Evolutionary conservation across 2,113 vertebrate genomes (phyloP).

Genomic region (Rhabdomys dilectus): DNA sequence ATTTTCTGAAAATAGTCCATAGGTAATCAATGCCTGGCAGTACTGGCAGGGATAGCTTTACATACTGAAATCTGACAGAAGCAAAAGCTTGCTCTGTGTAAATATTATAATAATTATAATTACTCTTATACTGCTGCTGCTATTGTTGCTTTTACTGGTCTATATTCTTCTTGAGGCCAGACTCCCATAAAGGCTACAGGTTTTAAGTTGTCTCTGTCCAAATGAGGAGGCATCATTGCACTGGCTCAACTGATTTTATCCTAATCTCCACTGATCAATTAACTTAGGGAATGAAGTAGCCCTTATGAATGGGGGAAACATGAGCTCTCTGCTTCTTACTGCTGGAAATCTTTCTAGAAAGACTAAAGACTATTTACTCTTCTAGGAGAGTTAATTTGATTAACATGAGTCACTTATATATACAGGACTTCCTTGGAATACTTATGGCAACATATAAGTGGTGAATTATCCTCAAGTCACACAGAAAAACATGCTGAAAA

Average conservation of each 20-base stretch:
- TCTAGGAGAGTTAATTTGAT: slow-evolving; percentile 48
- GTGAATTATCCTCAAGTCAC: slow-evolving; percentile 43
- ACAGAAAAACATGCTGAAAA: slow-evolving; percentile 43
- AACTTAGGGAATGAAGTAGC: slow-evolving; percentile 42
- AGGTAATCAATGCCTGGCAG: slow-evolving; percentile 47
- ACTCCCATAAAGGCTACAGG: slow-evolving; percentile 36
- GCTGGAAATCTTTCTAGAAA: slow-evolving; percentile 28
- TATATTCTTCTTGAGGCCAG: slow-evolving; percentile 32
- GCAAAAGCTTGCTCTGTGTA: slow-evolving; percentile 12
- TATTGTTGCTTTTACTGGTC: slow-evolving; percentile 50
- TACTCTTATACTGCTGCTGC: background rate
- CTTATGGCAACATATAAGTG: slow-evolving; percentile 40
- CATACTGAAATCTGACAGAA: slow-evolving; percentile 42
- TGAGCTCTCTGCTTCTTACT: slow-evolving; percentile 52
- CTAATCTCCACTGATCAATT: slow-evolving; percentile 15
- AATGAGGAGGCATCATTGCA: slow-evolving; percentile 37
- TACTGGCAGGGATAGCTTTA: slow-evolving; percentile 31
- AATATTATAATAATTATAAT: background rate
- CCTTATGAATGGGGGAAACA: slow-evolving; percentile 34
- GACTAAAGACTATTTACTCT: slow-evolving; percentile 25
- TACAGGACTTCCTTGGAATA: slow-evolving; percentile 51
- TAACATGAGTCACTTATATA: slow-evolving; percentile 57
- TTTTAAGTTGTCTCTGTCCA: slow-evolving; percentile 51
- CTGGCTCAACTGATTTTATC: background rate
- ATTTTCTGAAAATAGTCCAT: slow-evolving; percentile 47